Evolutionary conservation across 2,888 invertebrate genomes (phyloP).

Genomic region (Pantelozetes paolii): DNA sequence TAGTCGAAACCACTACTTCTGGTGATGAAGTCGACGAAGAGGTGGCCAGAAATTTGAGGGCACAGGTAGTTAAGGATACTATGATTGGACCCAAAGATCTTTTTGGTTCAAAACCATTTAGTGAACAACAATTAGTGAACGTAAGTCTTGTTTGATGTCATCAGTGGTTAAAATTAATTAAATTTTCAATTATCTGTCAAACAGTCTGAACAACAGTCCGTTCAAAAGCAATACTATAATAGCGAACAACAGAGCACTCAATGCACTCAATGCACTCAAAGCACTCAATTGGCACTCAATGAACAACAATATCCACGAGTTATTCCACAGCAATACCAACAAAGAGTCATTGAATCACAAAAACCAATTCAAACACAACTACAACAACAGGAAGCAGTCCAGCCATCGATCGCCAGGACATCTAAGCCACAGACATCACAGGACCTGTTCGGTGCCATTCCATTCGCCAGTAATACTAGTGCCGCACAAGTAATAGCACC

Average conservation of each 20-base stretch:
- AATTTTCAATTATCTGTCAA: neutral
- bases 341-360: constrained; percentile 22
- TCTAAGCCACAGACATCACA: constrained; percentile 36
- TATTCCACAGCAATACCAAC: constrained; percentile 31
- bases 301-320: constrained; percentile 15
- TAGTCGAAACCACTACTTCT: constrained; percentile 27
- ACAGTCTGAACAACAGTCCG: neutral
- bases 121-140: constrained; percentile 36
- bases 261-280: constrained; percentile 17
- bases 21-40: constrained; percentile 41
- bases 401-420: neutral
- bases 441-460: constrained; percentile 50
- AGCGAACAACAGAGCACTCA: constrained; percentile 13
- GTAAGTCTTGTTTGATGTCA: neutral
- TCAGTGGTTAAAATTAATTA: neutral
- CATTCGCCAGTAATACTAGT: constrained; percentile 44
- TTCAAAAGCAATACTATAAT: constrained; percentile 26
- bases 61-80: constrained; percentile 41
- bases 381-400: neutral
- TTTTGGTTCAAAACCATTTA: constrained; percentile 43
- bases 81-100: constrained; percentile 40
- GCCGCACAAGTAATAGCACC: neutral
- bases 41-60: constrained; percentile 41
- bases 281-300: neutral
- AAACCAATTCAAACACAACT: neutral